phyloP scores from a whole-genome alignment of 2,113 vertebrate genomes.

The Calidris pugnax region DNA sequence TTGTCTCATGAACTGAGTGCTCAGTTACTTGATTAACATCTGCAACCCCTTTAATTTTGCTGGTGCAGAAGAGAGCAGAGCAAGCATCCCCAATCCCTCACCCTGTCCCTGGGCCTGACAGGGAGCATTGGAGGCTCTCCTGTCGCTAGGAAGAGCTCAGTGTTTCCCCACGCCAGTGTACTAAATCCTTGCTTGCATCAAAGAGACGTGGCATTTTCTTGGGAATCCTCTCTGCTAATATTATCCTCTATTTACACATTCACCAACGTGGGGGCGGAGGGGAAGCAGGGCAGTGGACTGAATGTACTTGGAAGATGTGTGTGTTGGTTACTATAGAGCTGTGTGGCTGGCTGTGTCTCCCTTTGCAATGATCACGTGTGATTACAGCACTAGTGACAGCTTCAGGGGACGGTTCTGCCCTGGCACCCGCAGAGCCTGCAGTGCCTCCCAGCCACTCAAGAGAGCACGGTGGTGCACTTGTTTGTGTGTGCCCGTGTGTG shows the following conservation, averaged over 20 bases:
- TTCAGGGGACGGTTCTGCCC: fast-evolving
- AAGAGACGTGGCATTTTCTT: conserved; percentile 52
- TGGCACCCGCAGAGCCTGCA: not conserved
- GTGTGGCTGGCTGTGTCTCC: not conserved
- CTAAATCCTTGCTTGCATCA: conserved; percentile 45
- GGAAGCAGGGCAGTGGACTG: conserved; percentile 54
- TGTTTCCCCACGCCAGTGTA: not conserved
- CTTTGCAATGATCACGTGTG: not conserved
- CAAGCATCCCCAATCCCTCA: not conserved
- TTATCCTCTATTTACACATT: conserved; percentile 62
- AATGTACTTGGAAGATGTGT: conserved; percentile 60
- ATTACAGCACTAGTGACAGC: not conserved
- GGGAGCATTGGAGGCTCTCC: not conserved
- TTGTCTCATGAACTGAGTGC: not conserved
- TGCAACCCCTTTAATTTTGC: not conserved
- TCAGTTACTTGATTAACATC: not conserved
- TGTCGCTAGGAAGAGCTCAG: not conserved
- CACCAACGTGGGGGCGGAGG: not conserved
- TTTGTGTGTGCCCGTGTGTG: fast-evolving
- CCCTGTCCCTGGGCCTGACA: not conserved
- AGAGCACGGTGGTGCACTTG: fast-evolving
- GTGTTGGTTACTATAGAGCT: conserved; percentile 20
- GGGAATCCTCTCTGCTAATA: conserved; percentile 68
- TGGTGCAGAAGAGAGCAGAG: not conserved
- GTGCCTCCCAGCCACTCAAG: too few species aligned